Evolutionary conservation across 2,113 vertebrate species (phyloP), one percentile per base, ranked within the genome.

Genomic region (Phrynosoma platyrhinos): DNA sequence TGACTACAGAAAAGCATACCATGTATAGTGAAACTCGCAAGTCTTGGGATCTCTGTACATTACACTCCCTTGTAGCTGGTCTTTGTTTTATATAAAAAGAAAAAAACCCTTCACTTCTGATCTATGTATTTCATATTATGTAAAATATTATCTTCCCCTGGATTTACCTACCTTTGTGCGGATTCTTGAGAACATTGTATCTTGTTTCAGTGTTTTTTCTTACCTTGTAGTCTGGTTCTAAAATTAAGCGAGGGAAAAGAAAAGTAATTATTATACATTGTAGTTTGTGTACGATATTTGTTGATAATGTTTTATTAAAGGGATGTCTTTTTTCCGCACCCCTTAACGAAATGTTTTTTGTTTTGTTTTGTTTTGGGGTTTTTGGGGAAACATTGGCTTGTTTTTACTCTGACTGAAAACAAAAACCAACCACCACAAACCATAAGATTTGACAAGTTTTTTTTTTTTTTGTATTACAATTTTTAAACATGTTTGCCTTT

Each of bases 121-220:
- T 97, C 97, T 97, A 97, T 97, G 97, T 97, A 97, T 97, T 97
- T 97, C 97, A 97, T 98, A 97, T 96, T 97, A 97, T 97, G 97
- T 98, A 98, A 98, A 97, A 98, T 97, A 97, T 96, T 97, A 97
- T 97, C 97, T 98, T 97, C 97, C 97, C 97, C 96, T 94, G 94
- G 95, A 95, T 93, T 95, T 97, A 98, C 97, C 97, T 97, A 96
- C 96, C 96, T 96, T 97, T 98, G 98, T 98, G 98, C 97, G 93
- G 96, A 97, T 97, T 97, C 97, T 97, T 97, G 97, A 96, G 95
- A 97, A 97, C 96, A 95, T 97, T 96, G 96, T 98, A 98, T 98
- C 97, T 96, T 96, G 96, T 98, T 97, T 96, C 97, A 95, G 97
- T 98, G 97, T 98, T 98, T 97, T 97, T 97, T 97, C 97, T 96